Percentiles rank a stretch among this genome's conserved stretches.
Conservation (phyloP, 2,797 vertebrate species). For the Eupleurogrammus muticus region DNA sequence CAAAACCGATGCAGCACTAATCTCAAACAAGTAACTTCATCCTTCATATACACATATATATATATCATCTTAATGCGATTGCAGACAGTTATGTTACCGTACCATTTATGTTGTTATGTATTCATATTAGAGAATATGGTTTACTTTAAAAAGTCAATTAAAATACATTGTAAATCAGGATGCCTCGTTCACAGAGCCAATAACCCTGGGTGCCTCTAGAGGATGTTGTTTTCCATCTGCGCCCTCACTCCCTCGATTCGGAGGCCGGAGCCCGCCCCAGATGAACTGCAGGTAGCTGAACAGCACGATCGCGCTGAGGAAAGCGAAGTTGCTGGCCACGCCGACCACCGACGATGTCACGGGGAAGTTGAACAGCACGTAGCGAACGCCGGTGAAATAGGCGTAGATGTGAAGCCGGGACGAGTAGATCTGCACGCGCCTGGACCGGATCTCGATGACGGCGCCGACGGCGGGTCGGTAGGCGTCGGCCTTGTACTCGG, state of each 20-base stretch:
- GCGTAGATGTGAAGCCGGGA: conserved; percentile 91
- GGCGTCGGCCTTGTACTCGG: conserved; percentile 87
- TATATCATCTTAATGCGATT: conserved; percentile 7
- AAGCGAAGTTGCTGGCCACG: conserved; percentile 91
- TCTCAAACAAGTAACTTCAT: conserved; percentile 10
- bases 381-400: conserved; percentile 92
- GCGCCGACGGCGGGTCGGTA: conserved; percentile 88
- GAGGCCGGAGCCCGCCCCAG: conserved; percentile 89
- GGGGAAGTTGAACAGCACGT: conserved; percentile 92
- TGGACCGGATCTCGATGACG: conserved; percentile 89
- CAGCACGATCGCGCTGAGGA: conserved; percentile 89
- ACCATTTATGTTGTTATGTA: no score
- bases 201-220: conserved; percentile 58
- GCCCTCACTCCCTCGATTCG: conserved; percentile 84
- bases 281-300: conserved; percentile 92
- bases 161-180: conserved; percentile 46
- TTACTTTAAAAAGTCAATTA: conserved; percentile 38
- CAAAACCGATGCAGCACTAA: no score
- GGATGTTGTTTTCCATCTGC: conserved; percentile 85
- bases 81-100: conserved; percentile 8
- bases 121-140: conserved; percentile 6
- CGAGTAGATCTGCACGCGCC: conserved; percentile 89
- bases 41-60: conserved; percentile 7
- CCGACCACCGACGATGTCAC: conserved; percentile 89
- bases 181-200: conserved; percentile 62